Conservation (phyloP, 2,888 invertebrate genomes). For the Ceriagrion tenellum region DNA sequence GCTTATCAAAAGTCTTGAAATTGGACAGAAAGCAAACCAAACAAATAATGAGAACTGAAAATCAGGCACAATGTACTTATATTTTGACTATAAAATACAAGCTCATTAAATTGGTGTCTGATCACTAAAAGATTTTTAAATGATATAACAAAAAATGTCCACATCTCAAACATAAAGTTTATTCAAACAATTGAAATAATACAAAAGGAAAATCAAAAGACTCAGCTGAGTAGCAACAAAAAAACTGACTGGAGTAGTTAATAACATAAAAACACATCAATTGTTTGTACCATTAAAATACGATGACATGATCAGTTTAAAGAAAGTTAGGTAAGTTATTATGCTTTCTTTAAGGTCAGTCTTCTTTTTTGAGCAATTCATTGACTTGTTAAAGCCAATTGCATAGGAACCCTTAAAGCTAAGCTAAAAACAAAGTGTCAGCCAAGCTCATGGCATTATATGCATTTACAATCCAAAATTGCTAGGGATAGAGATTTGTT, state of each 20-base stretch:
- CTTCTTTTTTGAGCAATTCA: neutral
- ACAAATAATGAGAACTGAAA: no score
- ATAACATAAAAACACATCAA: neutral
- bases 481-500: neutral
- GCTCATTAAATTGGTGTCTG: no score
- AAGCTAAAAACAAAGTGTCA: neutral
- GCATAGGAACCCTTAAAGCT: neutral
- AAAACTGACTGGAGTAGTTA: neutral
- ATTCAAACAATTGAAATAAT: conserved; percentile 22
- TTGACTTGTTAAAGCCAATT: neutral
- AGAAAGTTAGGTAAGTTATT: neutral
- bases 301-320: neutral
- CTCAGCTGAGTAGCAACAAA: neutral
- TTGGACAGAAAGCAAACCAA: no score
- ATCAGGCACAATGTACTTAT: no score
- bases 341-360: neutral
- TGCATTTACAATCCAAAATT: neutral
- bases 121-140: no score
- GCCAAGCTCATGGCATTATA: neutral
- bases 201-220: conserved; percentile 7
- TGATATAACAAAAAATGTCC: neutral
- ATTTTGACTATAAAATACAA: no score
- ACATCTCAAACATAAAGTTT: conserved; percentile 4
- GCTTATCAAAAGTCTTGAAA: no score
- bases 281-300: neutral